Percentiles rank a stretch among this genome's conserved stretches.
These are phyloP conservation scores for Ornithoptera alexandrae DNA, from an alignment of 2,888 invertebrate genomes.

Conservation along the genomic window DNA sequence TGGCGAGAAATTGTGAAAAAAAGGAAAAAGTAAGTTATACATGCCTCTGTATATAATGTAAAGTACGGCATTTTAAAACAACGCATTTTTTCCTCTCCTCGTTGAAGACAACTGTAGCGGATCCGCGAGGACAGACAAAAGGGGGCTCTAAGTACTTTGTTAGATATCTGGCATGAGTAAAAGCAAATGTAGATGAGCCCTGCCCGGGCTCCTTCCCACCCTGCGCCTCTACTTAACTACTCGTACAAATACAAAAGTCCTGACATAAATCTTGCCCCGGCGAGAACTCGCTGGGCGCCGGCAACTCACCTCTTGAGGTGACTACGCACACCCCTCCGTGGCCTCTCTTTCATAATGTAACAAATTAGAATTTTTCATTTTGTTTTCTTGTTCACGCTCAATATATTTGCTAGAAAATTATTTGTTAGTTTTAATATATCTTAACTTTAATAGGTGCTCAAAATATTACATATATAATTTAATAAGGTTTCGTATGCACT, in stretches of 20 bases:
- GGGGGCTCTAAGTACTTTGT: constrained; percentile 64
- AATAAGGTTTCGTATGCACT: too few relatives aligned
- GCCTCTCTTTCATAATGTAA: constrained; percentile 68
- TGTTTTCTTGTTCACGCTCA: constrained; percentile 1
- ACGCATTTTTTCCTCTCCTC: constrained; percentile 61
- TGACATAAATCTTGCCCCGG: constrained; percentile 77
- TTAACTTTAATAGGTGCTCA: not conserved
- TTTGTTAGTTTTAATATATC: not conserved
- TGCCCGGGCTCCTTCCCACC: constrained; percentile 45
- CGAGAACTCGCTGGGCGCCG: constrained; percentile 62
- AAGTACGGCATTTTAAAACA: constrained; percentile 70
- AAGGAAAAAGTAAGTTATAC: constrained; percentile 56
- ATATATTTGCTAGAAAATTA: not conserved
- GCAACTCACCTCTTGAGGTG: constrained; percentile 63
- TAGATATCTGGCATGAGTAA: constrained; percentile 65
- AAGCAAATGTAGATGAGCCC: constrained; percentile 74
- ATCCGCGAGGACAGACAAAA: constrained; percentile 73
- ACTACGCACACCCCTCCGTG: constrained; percentile 56
- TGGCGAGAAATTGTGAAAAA: constrained; percentile 77
- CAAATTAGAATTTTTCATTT: constrained; percentile 42
- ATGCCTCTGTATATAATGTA: constrained; percentile 43
- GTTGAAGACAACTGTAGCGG: constrained; percentile 71
- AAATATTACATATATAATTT: too few relatives aligned
- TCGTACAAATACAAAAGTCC: constrained; percentile 78
- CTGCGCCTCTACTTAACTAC: constrained; percentile 67